These are phyloP conservation scores for Okapia johnstoni DNA, from an alignment of 2,113 vertebrate genomes.

Conservation along the genomic window DNA sequence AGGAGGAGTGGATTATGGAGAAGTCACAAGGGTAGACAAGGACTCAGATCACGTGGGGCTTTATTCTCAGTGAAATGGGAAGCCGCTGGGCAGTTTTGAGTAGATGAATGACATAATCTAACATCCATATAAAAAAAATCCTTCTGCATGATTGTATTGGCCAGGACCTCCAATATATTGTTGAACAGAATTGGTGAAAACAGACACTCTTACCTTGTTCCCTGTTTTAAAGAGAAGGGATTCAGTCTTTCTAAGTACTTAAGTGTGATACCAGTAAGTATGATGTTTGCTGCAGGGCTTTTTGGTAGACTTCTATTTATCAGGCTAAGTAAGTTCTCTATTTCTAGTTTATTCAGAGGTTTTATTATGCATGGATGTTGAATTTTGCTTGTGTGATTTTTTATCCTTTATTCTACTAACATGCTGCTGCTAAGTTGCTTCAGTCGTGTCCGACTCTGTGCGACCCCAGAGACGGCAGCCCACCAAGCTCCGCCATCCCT, in stretches of 20 bases:
- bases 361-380: background rate
- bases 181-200: slow-evolving; percentile 7
- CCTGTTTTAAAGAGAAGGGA: background rate
- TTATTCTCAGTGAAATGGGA: background rate
- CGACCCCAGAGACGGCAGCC: too few species aligned
- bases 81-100: background rate
- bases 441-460: too few species aligned
- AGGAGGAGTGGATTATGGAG: background rate
- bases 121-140: background rate
- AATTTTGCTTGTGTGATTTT: slow-evolving; percentile 9
- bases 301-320: background rate
- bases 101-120: background rate
- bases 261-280: background rate
- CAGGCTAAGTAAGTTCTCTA: background rate
- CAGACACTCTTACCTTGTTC: background rate
- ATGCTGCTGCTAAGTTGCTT: too few species aligned
- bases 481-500: too few species aligned
- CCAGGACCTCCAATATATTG: background rate
- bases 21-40: background rate
- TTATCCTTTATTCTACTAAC: slow-evolving; percentile 9
- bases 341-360: background rate
- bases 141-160: background rate
- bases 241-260: background rate
- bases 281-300: background rate
- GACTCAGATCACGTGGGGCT: background rate